Evolutionary conservation across 2,113 vertebrate genomes (phyloP).

Genomic region (Nannobrachium achirus): DNA sequence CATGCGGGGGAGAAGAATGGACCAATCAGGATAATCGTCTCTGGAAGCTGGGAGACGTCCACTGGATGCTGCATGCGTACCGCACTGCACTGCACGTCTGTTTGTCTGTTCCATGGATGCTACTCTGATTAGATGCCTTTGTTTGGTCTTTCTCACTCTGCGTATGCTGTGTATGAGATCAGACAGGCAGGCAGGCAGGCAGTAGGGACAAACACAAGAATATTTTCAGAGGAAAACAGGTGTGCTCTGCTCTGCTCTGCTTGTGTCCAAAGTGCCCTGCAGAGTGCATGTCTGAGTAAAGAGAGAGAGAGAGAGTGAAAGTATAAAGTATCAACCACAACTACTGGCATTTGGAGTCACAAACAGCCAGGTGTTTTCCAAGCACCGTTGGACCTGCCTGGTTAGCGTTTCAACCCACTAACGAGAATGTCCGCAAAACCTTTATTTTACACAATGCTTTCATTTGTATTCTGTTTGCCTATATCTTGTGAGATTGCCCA

Average conservation of each 20-base stretch:
- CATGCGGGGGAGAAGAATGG: slow-evolving; percentile 40
- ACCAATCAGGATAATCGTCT: slow-evolving; percentile 24
- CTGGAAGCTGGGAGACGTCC: slow-evolving; percentile 2
- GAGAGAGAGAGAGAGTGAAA: background rate
- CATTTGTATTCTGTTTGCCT: no score
- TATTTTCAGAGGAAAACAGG: slow-evolving; percentile 33
- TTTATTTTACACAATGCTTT: no score
- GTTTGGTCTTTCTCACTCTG: slow-evolving; percentile 13
- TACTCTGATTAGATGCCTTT: slow-evolving; percentile 1
- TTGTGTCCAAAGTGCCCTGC: slow-evolving; percentile 32
- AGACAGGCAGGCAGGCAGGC: slow-evolving; percentile 11
- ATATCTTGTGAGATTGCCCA: no score
- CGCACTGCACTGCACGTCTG: no score
- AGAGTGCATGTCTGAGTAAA: slow-evolving; percentile 54
- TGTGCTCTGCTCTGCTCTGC: slow-evolving; percentile 43
- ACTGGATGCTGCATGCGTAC: slow-evolving; percentile 1
- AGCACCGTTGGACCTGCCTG: no score
- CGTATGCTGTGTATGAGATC: slow-evolving; percentile 14
- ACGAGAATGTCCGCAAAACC: no score
- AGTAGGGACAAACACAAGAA: background rate
- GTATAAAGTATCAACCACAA: slow-evolving; percentile 30
- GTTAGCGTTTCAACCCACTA: background rate
- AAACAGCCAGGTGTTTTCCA: slow-evolving; percentile 61
- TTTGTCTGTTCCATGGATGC: slow-evolving; percentile 12
- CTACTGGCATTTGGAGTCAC: slow-evolving; percentile 40